Evolutionary conservation across 2,797 vertebrate genomes (phyloP).

Genomic region (Diplodus puntazzo): DNA sequence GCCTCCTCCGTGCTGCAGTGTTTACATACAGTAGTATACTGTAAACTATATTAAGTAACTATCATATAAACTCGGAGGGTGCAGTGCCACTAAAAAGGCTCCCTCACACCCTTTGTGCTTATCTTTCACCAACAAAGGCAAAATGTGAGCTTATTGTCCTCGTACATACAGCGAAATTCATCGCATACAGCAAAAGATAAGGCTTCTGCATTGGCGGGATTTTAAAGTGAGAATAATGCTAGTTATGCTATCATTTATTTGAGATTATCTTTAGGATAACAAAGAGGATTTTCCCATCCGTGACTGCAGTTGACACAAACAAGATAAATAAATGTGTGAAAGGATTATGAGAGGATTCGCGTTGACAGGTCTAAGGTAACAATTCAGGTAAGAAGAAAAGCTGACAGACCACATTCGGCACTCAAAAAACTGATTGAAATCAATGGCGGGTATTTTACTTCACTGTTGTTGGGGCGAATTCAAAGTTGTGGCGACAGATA

Average conservation of each 20-base stretch:
- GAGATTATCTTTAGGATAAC: conserved; percentile 39
- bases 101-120: conserved; percentile 34
- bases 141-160: conserved; percentile 41
- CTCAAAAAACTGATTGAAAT: conserved; percentile 21
- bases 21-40: conserved; percentile 50
- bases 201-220: conserved; percentile 11
- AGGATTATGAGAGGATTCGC: conserved; percentile 28
- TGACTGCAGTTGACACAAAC: conserved; percentile 36
- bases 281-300: conserved; percentile 27
- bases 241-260: conserved; percentile 29
- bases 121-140: conserved; percentile 49
- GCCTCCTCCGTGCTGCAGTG: conserved; percentile 41
- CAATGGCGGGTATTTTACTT: not conserved
- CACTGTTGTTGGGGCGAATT: too few species aligned
- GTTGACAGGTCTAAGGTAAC: conserved; percentile 8
- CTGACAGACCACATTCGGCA: not conserved
- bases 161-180: conserved; percentile 20
- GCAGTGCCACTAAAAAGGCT: conserved; percentile 29
- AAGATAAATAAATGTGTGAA: conserved; percentile 36
- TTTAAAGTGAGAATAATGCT: conserved; percentile 45
- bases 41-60: conserved; percentile 57
- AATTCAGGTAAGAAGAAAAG: not conserved
- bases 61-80: conserved; percentile 44
- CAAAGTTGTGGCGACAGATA: too few species aligned
- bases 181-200: conserved; percentile 29